phyloP scores from a whole-genome alignment of 2,113 vertebrate species.

The Tragelaphus imberbis region DNA sequence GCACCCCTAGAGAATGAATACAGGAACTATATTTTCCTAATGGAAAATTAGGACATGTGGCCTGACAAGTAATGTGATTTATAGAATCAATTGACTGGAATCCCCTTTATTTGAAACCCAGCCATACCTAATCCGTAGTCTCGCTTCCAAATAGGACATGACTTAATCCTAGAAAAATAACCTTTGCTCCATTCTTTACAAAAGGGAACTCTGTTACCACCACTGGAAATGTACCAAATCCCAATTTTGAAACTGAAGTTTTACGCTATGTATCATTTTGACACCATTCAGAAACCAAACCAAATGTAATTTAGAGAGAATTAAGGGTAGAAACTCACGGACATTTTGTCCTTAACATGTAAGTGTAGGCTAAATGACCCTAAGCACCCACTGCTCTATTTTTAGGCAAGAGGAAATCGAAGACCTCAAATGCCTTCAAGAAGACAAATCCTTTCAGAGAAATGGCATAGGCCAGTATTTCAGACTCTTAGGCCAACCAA shows the following conservation, averaged over 20 bases:
- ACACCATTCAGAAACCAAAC: not conserved
- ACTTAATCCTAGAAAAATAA: conserved; percentile 21
- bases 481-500: conserved; percentile 54
- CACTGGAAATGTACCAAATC: not conserved
- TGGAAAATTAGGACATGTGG: not conserved
- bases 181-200: not conserved
- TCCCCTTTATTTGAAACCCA: not conserved
- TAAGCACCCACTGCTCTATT: conserved; percentile 28
- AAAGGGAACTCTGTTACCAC: not conserved
- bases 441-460: conserved; percentile 50
- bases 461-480: conserved; percentile 51
- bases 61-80: not conserved
- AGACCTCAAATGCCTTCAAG: conserved; percentile 61
- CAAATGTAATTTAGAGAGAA: conserved; percentile 15
- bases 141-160: conserved; percentile 14
- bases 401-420: conserved; percentile 66
- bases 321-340: not conserved
- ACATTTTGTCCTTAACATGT: conserved; percentile 22
- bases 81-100: not conserved
- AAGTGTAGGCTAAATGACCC: conserved; percentile 33
- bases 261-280: not conserved
- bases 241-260: not conserved
- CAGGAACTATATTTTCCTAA: not conserved
- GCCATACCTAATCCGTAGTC: not conserved
- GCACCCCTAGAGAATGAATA: not conserved